Percentiles rank a stretch among this genome's conserved stretches.
These are phyloP conservation scores for Bellardia bayeri DNA, from an alignment of 2,888 invertebrate genomes.

Conservation along the genomic window DNA sequence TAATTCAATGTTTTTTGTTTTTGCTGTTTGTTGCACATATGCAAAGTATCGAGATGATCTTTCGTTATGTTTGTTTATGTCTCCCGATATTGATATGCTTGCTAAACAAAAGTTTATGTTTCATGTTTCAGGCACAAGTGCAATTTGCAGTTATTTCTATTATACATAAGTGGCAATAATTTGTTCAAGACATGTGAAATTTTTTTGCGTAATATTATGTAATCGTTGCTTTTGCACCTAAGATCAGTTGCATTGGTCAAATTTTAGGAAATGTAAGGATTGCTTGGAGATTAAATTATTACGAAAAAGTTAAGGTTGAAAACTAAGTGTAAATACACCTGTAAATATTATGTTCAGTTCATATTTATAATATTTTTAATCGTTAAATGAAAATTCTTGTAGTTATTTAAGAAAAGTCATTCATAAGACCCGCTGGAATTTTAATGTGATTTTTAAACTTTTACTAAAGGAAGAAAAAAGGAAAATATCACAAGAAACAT, in stretches of 20 bases:
- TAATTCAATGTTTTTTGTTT: conserved; percentile 36
- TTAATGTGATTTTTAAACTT: too few species aligned
- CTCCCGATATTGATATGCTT: conserved; percentile 54
- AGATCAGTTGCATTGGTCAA: conserved; percentile 17
- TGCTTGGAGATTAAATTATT: conserved; percentile 11
- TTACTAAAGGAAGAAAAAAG: too few species aligned
- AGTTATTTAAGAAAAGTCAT: neutral
- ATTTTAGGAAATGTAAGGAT: neutral
- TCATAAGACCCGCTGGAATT: too few species aligned
- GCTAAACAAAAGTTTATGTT: conserved; percentile 65
- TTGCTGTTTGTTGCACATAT: conserved; percentile 4
- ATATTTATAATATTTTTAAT: too few species aligned
- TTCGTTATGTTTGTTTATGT: conserved; percentile 62
- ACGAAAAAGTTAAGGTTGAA: neutral
- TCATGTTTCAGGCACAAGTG: conserved; percentile 70
- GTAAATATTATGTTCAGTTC: neutral
- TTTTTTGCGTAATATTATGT: conserved; percentile 55
- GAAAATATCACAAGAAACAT: too few species aligned
- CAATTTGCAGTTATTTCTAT: conserved; percentile 66
- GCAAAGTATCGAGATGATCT: conserved; percentile 67
- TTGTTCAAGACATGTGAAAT: conserved; percentile 54
- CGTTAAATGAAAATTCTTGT: too few species aligned
- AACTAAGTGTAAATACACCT: neutral
- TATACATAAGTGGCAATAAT: conserved; percentile 71
- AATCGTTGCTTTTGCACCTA: conserved; percentile 33